phyloP scores from a whole-genome alignment of 2,888 invertebrate species.

The Rhaphigaster nebulosa region DNA sequence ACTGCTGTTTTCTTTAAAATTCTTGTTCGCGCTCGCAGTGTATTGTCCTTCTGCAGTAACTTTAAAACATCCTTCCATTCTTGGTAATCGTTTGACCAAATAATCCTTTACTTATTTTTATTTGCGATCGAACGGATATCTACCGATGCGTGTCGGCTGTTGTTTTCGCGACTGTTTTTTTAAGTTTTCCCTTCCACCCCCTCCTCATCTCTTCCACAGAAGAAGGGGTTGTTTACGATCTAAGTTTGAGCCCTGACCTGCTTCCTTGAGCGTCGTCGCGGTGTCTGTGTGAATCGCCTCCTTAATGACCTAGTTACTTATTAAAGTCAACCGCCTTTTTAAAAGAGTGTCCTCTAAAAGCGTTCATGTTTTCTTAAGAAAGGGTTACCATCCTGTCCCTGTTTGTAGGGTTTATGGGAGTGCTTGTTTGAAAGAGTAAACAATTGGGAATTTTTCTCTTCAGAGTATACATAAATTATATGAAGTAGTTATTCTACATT shows the following conservation, averaged over 20 bases:
- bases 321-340: constrained; percentile 45
- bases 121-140: background rate
- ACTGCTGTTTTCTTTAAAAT: too few relatives aligned
- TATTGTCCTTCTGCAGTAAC: too few relatives aligned
- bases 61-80: background rate
- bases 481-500: too few relatives aligned
- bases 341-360: constrained; percentile 40
- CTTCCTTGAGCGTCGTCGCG: background rate
- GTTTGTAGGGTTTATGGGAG: background rate
- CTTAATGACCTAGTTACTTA: constrained; percentile 37
- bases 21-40: too few relatives aligned
- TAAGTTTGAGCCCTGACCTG: background rate
- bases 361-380: constrained; percentile 36
- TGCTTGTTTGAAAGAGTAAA: background rate
- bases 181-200: background rate
- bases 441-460: background rate
- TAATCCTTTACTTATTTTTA: background rate
- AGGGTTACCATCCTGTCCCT: background rate
- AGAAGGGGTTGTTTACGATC: constrained; percentile 15
- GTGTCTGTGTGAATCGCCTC: constrained; percentile 25
- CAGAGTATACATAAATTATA: background rate
- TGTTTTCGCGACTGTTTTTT: constrained; percentile 6
- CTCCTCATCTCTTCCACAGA: too few relatives aligned
- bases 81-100: background rate
- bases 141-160: background rate